A percentile compares a stretch with the other conserved stretches of the same genome.
Evolutionary conservation across 2,888 invertebrate species (phyloP).

Genomic region (Platycheirus rosarum): DNA sequence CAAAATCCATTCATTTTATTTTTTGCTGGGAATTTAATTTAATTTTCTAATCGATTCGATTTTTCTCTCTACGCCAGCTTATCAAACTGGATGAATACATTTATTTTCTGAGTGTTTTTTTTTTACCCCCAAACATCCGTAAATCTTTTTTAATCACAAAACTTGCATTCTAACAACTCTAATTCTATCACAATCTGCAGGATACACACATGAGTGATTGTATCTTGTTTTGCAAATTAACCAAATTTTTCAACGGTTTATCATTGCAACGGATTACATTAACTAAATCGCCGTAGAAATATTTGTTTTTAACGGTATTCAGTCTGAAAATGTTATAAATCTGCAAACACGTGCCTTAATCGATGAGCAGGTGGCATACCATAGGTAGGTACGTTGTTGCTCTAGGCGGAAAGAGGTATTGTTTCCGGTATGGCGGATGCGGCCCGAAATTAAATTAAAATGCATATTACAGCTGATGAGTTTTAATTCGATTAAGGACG

Average conservation of each 20-base stretch:
- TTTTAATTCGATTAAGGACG: slow-evolving; percentile 62
- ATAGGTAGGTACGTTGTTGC: too few species aligned
- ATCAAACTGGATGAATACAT: slow-evolving; percentile 8
- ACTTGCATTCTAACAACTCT: background rate
- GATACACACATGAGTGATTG: background rate
- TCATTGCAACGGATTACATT: slow-evolving; percentile 25
- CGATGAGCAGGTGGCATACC: too few species aligned
- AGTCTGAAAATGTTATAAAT: too few species aligned
- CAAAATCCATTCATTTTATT: background rate
- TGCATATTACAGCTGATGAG: slow-evolving; percentile 51
- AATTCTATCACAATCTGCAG: slow-evolving; percentile 4
- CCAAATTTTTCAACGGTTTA: too few species aligned
- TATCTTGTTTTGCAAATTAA: slow-evolving; percentile 1
- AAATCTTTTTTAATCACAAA: slow-evolving; percentile 2
- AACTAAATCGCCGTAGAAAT: background rate
- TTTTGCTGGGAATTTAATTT: slow-evolving; percentile 32
- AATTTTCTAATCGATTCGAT: slow-evolving; percentile 53
- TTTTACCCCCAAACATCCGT: background rate
- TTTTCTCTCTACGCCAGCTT: slow-evolving; percentile 30
- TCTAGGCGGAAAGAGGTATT: slow-evolving; percentile 38
- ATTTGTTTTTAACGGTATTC: too few species aligned
- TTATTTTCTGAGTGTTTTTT: background rate
- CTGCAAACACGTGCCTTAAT: too few species aligned
- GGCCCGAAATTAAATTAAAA: slow-evolving; percentile 59
- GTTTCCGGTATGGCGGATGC: slow-evolving; percentile 30